Percentiles rank a stretch among this genome's conserved stretches.
phyloP scores from a whole-genome alignment of 2,797 vertebrate species.

The Melanotaenia nigrans region DNA sequence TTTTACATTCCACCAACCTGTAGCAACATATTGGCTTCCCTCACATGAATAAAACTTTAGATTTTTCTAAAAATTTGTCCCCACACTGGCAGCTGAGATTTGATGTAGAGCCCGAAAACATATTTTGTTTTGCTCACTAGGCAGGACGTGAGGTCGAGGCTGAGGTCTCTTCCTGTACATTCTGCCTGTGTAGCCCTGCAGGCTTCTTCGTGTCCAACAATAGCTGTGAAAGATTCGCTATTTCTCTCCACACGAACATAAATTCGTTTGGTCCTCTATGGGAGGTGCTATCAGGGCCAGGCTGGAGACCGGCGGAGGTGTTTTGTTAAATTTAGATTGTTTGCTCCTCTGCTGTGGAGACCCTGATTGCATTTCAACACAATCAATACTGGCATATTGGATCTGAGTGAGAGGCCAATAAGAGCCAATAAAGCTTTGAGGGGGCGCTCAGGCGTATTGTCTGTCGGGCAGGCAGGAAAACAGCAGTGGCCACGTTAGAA shows the following conservation, averaged over 20 bases:
- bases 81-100: not conserved
- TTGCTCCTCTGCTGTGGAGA: conserved; percentile 69
- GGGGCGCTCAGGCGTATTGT: conserved; percentile 50
- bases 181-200: conserved; percentile 33
- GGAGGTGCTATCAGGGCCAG: conserved; percentile 50
- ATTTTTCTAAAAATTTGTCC: not conserved
- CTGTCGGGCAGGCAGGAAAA: conserved; percentile 56
- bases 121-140: conserved; percentile 22
- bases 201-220: conserved; percentile 54
- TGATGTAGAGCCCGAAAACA: conserved; percentile 16
- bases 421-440: conserved; percentile 75
- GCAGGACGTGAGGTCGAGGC: conserved; percentile 64
- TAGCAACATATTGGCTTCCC: not conserved
- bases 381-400: conserved; percentile 81
- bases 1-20: not conserved
- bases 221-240: conserved; percentile 36
- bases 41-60: not conserved
- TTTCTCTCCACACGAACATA: conserved; percentile 35
- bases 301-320: conserved; percentile 67
- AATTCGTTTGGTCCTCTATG: conserved; percentile 64
- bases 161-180: conserved; percentile 67
- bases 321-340: conserved; percentile 79
- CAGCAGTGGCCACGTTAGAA: conserved; percentile 39
- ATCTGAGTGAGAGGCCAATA: conserved; percentile 79
- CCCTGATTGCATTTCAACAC: conserved; percentile 80